phyloP scores from a whole-genome alignment of 1,140 invertebrate species.

The Metopolophium dirhodum region DNA sequence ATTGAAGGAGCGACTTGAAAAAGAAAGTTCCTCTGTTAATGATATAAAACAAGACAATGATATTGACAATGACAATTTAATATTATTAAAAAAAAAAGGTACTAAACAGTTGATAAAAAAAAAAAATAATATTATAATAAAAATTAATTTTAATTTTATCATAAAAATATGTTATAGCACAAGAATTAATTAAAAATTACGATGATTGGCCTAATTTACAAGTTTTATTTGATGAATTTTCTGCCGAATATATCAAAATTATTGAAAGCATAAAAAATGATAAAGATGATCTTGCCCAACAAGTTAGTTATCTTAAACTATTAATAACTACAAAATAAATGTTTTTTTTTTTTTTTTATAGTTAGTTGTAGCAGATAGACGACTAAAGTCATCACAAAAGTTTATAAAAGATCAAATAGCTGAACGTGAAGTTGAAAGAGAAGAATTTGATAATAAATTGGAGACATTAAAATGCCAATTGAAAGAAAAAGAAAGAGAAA shows the following conservation, averaged over 20 bases:
- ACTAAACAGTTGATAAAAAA: not conserved
- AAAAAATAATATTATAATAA: not conserved
- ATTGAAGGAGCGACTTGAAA: conserved; percentile 47
- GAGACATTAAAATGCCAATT: conserved; percentile 37
- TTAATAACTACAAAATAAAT: not conserved
- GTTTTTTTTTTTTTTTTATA: not conserved
- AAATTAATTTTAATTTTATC: not conserved
- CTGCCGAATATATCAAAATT: conserved; percentile 27
- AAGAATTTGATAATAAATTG: conserved; percentile 33
- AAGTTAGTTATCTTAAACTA: conserved; percentile 18
- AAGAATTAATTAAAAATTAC: conserved; percentile 48
- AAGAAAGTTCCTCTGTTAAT: conserved; percentile 1
- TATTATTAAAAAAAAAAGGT: conserved; percentile 48
- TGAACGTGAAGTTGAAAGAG: conserved; percentile 51
- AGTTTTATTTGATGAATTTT: conserved; percentile 35
- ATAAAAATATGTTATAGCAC: conserved; percentile 16
- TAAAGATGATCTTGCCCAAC: conserved; percentile 50
- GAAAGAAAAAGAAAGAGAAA: conserved; percentile 43
- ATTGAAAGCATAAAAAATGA: conserved; percentile 39
- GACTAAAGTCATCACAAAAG: conserved; percentile 5
- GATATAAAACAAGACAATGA: not conserved
- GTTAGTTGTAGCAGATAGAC: conserved; percentile 36
- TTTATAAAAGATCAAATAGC: conserved; percentile 48
- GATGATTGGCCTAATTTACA: conserved; percentile 41
- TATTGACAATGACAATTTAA: conserved; percentile 43